Conservation (phyloP, 2,113 vertebrate species). For the Pogonocichla stellata region DNA sequence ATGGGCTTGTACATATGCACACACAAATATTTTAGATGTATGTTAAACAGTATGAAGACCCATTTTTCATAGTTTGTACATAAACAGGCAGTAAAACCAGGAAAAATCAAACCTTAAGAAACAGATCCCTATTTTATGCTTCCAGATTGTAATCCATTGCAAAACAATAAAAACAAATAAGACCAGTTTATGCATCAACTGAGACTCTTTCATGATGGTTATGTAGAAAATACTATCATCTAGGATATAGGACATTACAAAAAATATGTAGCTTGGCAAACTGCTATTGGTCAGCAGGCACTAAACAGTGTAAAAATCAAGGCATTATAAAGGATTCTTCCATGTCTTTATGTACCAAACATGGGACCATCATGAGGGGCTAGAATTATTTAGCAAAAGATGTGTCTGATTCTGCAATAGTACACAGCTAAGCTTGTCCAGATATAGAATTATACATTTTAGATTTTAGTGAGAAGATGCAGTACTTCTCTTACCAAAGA, state of each 20-base stretch:
- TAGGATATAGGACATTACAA: background rate
- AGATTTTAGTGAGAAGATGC: background rate
- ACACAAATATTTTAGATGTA: conserved; percentile 48
- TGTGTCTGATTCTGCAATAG: background rate
- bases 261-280: background rate
- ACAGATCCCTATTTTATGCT: background rate
- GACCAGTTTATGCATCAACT: background rate
- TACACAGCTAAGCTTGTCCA: background rate
- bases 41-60: background rate
- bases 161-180: background rate
- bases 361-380: accelerated
- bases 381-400: background rate
- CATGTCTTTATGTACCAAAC: background rate
- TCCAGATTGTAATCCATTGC: background rate
- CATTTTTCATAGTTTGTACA: conserved; percentile 12
- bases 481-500: background rate
- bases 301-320: background rate
- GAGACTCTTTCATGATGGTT: background rate
- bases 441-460: background rate
- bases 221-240: background rate
- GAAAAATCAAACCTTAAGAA: conserved; percentile 1
- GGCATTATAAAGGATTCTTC: background rate
- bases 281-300: background rate
- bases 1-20: conserved; percentile 57
- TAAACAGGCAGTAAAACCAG: conserved; percentile 29